Percentiles rank a stretch among this genome's conserved stretches.
These are phyloP conservation scores for Brotula barbata DNA, from an alignment of 2,797 vertebrate genomes.

Conservation along the genomic window DNA sequence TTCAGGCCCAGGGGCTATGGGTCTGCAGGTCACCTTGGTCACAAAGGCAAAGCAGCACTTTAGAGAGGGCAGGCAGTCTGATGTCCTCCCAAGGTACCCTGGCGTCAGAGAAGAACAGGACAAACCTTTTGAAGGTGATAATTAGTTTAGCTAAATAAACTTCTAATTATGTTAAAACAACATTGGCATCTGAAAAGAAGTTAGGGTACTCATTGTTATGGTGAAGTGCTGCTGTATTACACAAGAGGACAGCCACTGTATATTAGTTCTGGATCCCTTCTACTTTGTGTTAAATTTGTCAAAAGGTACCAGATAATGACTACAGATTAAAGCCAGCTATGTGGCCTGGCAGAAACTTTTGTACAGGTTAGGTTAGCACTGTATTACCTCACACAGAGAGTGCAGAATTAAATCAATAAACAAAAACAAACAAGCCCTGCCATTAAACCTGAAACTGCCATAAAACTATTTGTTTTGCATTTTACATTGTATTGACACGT, in stretches of 20 bases:
- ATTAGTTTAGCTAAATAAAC: constrained; percentile 76
- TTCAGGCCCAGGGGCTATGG: constrained; percentile 32
- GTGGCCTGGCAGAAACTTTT: background rate
- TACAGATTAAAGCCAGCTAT: too few relatives aligned
- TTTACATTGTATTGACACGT: too few relatives aligned
- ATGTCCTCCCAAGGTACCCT: constrained; percentile 30
- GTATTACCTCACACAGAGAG: background rate
- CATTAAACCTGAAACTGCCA: background rate
- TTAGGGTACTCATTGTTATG: constrained; percentile 53
- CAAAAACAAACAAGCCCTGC: background rate
- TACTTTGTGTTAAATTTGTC: background rate
- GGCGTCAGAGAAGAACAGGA: constrained; percentile 36
- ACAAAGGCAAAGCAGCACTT: constrained; percentile 72
- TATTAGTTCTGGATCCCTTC: background rate
- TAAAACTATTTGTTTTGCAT: too few relatives aligned
- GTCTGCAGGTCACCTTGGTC: constrained; percentile 50
- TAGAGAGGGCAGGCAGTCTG: constrained; percentile 45
- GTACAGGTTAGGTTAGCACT: background rate
- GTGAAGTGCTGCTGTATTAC: constrained; percentile 12
- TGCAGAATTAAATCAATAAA: background rate
- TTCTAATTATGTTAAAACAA: constrained; percentile 75
- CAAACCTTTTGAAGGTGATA: constrained; percentile 54
- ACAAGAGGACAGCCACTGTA: background rate
- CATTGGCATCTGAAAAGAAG: constrained; percentile 56
- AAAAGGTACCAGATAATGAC: background rate